Base-by-base conservation (phyloP, 2,888 invertebrate species). In the Drosophila gaucha region DNA sequence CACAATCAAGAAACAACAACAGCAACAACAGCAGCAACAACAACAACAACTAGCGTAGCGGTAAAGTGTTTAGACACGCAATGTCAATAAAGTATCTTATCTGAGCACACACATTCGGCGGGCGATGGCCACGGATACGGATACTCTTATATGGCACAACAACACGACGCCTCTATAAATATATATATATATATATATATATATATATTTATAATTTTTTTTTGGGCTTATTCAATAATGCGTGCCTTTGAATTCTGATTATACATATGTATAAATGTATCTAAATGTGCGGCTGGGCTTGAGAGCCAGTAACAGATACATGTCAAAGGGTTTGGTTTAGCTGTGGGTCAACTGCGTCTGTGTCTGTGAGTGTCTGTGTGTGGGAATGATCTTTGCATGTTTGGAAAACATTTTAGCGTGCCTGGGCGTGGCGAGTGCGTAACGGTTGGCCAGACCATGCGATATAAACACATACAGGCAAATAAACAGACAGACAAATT, bases 51-150 rank as follows among this genome's bases (percentile, higher is more conserved):
- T 56, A 64, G 50, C 70, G 46, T 73, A 85, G 83, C 86, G 87
- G 88, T 85, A 85, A 85, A 87, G 86, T 85, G 88, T 87, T 85
- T 80, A 87, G 88, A 86, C 85, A 85, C 85, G 85, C 85, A 85
- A 85, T 83, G 86, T 86, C 85, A 85, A 85, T 85, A 85, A 86
- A 86, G 88, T 88, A 80, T 88, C 85, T 85, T 88, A 85, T 85
- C 85, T 88, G 60, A 47, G 43, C 54, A 56, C 59, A 70, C 57
- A 76, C 63, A 71, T 67, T 63, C 56, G 43, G 69, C 66, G 74
- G 78, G 63, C 78, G 82, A 80, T 80, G 80, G 80, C 64, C 64
- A 66, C 82, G 85, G 73, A 85, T 82, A 65, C 78, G 74, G 74
- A 65, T 70, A 62, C 62, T 63, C 67, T 44, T 75, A 73, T 80